Conservation (phyloP, 1,140 invertebrate species). For the Pentalonia nigronervosa region DNA sequence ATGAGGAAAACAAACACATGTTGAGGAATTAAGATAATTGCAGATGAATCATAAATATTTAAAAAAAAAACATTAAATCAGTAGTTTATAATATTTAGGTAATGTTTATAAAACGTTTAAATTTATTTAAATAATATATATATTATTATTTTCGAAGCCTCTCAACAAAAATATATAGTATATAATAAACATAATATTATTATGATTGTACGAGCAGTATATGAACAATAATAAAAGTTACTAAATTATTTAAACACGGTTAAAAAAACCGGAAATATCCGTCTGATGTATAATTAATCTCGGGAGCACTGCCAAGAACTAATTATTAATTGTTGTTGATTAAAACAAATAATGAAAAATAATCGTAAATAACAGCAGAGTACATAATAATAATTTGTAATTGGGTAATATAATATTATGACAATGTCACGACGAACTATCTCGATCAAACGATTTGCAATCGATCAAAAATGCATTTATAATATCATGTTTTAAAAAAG, state of each 20-base stretch:
- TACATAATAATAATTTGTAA: not conserved
- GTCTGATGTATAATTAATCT: not conserved
- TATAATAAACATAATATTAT: not conserved
- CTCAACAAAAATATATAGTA: not conserved
- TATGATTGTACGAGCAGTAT: not conserved
- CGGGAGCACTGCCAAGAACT: not conserved
- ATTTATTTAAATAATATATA: not conserved
- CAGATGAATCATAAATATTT: not conserved
- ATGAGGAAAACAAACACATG: not conserved
- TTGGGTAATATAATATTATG: not conserved
- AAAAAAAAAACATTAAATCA: not conserved
- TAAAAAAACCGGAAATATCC: constrained; percentile 15
- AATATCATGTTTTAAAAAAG: not conserved
- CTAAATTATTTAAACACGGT: not conserved
- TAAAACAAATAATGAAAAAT: not conserved
- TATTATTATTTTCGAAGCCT: not conserved
- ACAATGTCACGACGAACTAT: not conserved
- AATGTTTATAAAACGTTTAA: constrained; percentile 2
- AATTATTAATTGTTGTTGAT: constrained; percentile 11
- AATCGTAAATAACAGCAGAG: not conserved
- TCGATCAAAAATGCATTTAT: not conserved
- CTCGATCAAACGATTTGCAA: not conserved
- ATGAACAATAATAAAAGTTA: not conserved
- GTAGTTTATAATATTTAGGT: not conserved
- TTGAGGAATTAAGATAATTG: not conserved